phyloP scores from a whole-genome alignment of 2,888 invertebrate species.

The Aplocera efformata region DNA sequence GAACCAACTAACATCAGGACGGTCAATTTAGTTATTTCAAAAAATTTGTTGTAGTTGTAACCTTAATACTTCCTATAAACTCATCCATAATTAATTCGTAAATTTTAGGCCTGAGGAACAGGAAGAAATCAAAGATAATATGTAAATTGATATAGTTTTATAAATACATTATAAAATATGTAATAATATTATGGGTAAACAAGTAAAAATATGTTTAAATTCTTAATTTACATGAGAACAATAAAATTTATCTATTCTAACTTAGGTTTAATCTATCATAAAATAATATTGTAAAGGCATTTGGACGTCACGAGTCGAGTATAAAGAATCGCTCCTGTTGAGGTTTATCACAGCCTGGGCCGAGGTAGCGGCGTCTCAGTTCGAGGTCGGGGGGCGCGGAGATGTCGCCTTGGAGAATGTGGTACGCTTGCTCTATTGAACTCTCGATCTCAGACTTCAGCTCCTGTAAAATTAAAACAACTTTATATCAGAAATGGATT shows the following conservation, averaged over 20 bases:
- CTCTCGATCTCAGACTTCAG: slow-evolving; percentile 69
- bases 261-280: slow-evolving; percentile 1
- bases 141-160: no score
- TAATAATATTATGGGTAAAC: no score
- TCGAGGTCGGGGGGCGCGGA: slow-evolving; percentile 74
- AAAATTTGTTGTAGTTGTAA: no score
- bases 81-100: no score
- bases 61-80: no score
- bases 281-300: slow-evolving; percentile 8
- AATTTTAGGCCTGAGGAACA: no score
- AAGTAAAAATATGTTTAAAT: not conserved
- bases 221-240: not conserved
- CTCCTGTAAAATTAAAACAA: slow-evolving; percentile 50
- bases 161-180: no score
- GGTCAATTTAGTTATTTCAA: no score
- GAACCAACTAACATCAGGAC: no score
- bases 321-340: slow-evolving; percentile 68
- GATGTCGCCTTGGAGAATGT: slow-evolving; percentile 77
- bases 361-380: slow-evolving; percentile 64
- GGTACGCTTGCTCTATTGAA: slow-evolving; percentile 73
- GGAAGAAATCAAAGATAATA: no score
- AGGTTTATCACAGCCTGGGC: slow-evolving; percentile 68
- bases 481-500: no score
- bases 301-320: slow-evolving; percentile 42
- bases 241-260: not conserved